phyloP scores from a whole-genome alignment of 2,797 vertebrate genomes.

The Phoxinus dragarum region DNA sequence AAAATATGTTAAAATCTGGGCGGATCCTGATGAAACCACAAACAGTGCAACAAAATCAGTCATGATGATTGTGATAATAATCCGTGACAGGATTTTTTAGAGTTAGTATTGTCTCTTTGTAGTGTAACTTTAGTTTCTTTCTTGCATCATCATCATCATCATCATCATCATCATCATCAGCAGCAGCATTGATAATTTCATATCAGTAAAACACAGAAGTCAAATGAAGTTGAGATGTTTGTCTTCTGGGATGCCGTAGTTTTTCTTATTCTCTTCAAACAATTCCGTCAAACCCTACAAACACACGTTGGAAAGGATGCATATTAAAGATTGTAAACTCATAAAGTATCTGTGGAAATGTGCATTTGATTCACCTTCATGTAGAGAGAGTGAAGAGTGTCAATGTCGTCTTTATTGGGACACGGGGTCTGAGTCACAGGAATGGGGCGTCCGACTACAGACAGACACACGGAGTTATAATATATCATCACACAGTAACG shows the following conservation, averaged over 20 bases:
- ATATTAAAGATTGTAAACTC: neutral
- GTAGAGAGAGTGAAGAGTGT: conserved; percentile 74
- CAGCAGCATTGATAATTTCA: neutral
- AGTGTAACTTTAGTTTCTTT: neutral
- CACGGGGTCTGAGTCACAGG: conserved; percentile 60
- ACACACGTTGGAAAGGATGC: neutral
- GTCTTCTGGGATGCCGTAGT: conserved; percentile 68
- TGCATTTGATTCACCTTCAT: conserved; percentile 59
- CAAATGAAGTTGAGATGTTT: conserved; percentile 75
- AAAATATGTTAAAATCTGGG: neutral
- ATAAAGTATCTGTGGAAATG: neutral
- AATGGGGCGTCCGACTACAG: conserved; percentile 80
- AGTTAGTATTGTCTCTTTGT: neutral
- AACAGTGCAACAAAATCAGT: neutral
- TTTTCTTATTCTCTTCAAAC: conserved; percentile 79
- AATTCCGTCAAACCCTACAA: conserved; percentile 69
- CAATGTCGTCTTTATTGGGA: conserved; percentile 77
- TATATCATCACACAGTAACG: neutral
- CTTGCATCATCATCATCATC: neutral
- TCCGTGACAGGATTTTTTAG: neutral
- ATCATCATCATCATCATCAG: neutral
- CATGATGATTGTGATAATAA: neutral
- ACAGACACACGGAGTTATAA: neutral
- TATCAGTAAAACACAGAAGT: conserved; percentile 29
- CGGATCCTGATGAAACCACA: neutral